phyloP scores from a whole-genome alignment of 1,140 invertebrate genomes.

The Sarcophaga peregrina region DNA sequence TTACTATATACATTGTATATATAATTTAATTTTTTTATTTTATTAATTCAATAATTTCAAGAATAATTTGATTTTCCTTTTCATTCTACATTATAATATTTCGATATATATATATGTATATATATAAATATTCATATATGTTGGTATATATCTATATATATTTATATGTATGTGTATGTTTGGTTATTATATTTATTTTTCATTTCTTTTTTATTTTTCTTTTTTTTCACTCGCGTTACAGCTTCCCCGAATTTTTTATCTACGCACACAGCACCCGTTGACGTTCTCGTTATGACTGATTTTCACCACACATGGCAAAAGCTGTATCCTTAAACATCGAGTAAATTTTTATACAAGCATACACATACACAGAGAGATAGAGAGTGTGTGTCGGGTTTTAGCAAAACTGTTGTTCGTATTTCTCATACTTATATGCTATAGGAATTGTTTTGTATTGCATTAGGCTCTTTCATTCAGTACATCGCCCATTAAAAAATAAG shows the following conservation, averaged over 20 bases:
- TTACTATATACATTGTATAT: not conserved
- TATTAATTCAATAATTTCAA: not conserved
- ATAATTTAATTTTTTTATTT: not conserved
- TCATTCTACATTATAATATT: constrained; percentile 4
- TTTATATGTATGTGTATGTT: constrained; percentile 30
- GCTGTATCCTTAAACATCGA: constrained; percentile 19
- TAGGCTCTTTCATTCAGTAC: not conserved
- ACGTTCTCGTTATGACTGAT: constrained; percentile 67
- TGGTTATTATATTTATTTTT: constrained; percentile 42
- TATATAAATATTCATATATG: constrained; percentile 11
- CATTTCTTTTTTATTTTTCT: constrained; percentile 44
- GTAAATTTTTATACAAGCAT: not conserved
- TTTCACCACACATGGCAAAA: constrained; percentile 58
- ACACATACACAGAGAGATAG: not conserved
- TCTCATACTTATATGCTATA: not conserved
- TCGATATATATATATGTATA: constrained; percentile 12
- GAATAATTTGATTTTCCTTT: too few species aligned
- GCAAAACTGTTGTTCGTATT: constrained; percentile 26
- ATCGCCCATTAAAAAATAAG: constrained; percentile 21
- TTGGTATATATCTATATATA: constrained; percentile 38
- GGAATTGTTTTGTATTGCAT: not conserved
- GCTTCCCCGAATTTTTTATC: constrained; percentile 46
- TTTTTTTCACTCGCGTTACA: constrained; percentile 48
- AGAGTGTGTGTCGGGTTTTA: not conserved
- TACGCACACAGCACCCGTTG: constrained; percentile 64